Base-by-base conservation (phyloP, 2,888 invertebrate species). In the Eilema sororculum region DNA sequence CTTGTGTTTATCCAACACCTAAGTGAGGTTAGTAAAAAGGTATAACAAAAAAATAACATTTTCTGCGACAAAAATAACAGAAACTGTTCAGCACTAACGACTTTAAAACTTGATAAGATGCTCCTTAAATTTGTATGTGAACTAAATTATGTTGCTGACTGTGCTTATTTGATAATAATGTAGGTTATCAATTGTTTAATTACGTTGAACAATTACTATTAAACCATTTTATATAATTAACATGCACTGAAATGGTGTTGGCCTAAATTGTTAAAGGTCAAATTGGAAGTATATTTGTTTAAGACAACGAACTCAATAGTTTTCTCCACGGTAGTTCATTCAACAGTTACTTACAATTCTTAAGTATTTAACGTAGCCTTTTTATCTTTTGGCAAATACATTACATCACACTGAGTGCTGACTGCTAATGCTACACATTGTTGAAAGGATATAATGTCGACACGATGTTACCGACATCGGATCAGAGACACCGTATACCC, bases 171-270 rank as follows among this genome's bases (percentile, higher is more conserved):
- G 64, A 64, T 46, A 52, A 64, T 28, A 41, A 64, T 52, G 28
- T 25, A 64, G 64, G 64, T 64, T 64, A 52, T 64, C 28, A 28
- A 52, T n/a, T 46, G 41, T 64, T 64, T 28, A 52, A 52, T 52
- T 64, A 28, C 25, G 9, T 46, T 46, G 5, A 6, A 52, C 52
- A 52, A 52, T 52, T n/a, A 52, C n/a, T 52, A 52, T 52, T 52
- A n/a, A 52, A 52, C 52, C n/a, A 58, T 57, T 57, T 57, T 57
- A 16, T 57, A 24, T 24, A 24, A 24, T 58, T 25, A 58, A 58
- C 22, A 24, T 24, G 24, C 57, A 58, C 12, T 4, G 57, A 24
- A 58, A 12, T 24, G 25, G 3, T 13, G 25, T 13, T 24, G 57
- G 24, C 25, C 25, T 60, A 9, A 37, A 60, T 30, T 60, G 24